Percentiles rank a stretch among this genome's conserved stretches.
Evolutionary conservation across 2,888 invertebrate species (phyloP).

Genomic region (Diarsia dahlii): DNA sequence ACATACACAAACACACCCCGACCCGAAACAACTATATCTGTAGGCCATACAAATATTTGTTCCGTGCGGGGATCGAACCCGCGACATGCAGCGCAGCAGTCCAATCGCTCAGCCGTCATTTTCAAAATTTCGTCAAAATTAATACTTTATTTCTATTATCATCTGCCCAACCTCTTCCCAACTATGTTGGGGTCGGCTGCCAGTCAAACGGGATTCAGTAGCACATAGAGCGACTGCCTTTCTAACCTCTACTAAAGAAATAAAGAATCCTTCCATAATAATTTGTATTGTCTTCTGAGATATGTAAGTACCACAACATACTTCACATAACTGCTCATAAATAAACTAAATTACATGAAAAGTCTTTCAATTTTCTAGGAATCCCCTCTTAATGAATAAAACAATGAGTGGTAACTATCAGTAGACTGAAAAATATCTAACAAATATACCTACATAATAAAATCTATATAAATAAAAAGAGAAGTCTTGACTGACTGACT

Average conservation of each 20-base stretch:
- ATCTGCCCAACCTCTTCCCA: neutral
- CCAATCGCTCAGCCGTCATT: too few species aligned
- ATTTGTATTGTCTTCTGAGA: neutral
- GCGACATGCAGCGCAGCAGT: too few species aligned
- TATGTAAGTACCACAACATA: neutral
- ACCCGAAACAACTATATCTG: too few species aligned
- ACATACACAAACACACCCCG: too few species aligned
- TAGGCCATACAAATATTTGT: too few species aligned
- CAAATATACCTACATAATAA: neutral
- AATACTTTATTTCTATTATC: too few species aligned
- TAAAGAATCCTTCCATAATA: neutral
- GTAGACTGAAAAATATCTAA: neutral
- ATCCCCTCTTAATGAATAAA: slow-evolving; percentile 14
- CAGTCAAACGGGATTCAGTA: neutral
- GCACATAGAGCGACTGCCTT: too few species aligned
- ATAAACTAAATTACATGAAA: neutral
- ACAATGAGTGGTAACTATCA: slow-evolving; percentile 1
- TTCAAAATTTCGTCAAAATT: too few species aligned
- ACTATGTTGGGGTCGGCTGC: neutral
- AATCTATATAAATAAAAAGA: too few species aligned
- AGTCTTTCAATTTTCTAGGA: neutral
- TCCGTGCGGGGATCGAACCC: too few species aligned
- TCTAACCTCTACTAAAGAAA: neutral
- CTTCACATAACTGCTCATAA: too few species aligned
- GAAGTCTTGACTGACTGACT: too few species aligned